These are phyloP conservation scores for Geococcyx californianus DNA, from an alignment of 2,113 vertebrate genomes.

Conservation along the genomic window DNA sequence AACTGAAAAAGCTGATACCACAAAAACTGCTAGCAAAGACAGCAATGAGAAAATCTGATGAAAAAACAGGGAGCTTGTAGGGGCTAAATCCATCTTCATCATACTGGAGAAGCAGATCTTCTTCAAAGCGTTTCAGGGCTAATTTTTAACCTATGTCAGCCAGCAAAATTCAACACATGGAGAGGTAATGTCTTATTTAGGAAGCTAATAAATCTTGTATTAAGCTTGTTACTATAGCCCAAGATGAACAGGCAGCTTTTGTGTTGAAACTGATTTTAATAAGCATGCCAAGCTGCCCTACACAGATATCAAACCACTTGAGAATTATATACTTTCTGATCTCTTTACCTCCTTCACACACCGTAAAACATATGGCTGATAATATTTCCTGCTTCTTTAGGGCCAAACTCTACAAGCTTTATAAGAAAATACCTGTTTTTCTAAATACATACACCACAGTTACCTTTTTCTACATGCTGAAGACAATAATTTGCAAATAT, in stretches of 20 bases:
- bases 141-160: background rate
- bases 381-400: background rate
- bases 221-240: background rate
- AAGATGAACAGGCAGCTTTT: background rate
- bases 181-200: background rate
- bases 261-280: background rate
- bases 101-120: background rate
- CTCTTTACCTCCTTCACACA: background rate
- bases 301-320: background rate
- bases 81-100: background rate
- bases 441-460: background rate
- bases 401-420: background rate
- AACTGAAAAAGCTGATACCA: background rate
- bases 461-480: background rate
- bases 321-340: background rate
- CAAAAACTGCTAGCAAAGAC: background rate
- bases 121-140: background rate
- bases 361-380: background rate
- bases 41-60: background rate
- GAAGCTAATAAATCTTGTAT: background rate
- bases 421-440: background rate
- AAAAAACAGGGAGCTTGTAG: background rate
- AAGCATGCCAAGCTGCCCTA: accelerated
- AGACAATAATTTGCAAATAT: background rate
- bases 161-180: background rate